A percentile compares a stretch with the other conserved stretches of the same genome.
Conservation (phyloP, 2,888 invertebrate genomes). For the Chouioia cunea region DNA sequence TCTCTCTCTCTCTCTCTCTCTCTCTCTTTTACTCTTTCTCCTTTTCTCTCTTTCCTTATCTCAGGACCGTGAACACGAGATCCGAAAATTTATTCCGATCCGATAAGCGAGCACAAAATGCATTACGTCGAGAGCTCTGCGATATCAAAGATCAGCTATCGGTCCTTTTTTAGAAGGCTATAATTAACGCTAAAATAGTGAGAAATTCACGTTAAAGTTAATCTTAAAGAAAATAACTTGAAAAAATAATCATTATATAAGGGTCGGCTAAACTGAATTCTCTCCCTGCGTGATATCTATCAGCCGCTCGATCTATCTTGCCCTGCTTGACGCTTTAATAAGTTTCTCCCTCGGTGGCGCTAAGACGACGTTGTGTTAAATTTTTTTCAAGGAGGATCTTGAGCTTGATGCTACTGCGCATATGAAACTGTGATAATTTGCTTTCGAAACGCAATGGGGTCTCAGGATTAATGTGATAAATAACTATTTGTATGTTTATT, state of each 20-base stretch:
- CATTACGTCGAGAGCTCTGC: conserved; percentile 18
- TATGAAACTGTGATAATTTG: conserved; percentile 16
- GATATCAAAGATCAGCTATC: no score
- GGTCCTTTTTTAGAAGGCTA: no score
- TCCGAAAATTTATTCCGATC: conserved; percentile 38
- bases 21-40: no score
- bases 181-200: no score
- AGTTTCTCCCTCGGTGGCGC: conserved; percentile 11
- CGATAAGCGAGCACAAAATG: conserved; percentile 40
- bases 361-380: background rate
- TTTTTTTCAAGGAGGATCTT: background rate
- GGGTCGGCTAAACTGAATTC: conserved; percentile 26
- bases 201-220: background rate
- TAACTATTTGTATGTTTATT: background rate
- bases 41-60: conserved; percentile 22
- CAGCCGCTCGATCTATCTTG: background rate
- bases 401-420: conserved; percentile 2
- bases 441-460: background rate
- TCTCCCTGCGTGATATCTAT: background rate
- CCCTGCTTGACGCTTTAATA: conserved; percentile 25
- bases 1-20: no score
- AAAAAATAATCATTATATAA: conserved; percentile 17
- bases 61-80: background rate
- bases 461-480: background rate
- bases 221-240: conserved; percentile 19